These are phyloP conservation scores for Hydraecia micacea DNA, from an alignment of 2,888 invertebrate genomes.

Conservation along the genomic window DNA sequence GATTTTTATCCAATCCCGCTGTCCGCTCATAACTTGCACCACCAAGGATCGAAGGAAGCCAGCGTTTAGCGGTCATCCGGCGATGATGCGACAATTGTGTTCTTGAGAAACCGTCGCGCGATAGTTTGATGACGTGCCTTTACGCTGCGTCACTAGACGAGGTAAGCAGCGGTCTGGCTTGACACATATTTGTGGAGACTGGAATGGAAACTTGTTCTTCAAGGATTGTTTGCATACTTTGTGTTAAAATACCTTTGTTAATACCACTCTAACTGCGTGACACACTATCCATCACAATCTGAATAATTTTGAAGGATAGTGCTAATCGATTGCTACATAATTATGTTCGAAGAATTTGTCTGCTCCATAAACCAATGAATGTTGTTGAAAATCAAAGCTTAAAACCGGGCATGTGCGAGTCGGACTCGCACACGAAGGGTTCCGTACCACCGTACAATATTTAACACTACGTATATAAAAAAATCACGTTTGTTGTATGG, in stretches of 20 bases:
- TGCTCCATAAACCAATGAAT: too few relatives aligned
- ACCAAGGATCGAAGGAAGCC: slow-evolving; percentile 71
- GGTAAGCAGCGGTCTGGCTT: slow-evolving; percentile 18
- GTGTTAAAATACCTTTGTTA: background rate
- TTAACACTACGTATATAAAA: too few relatives aligned
- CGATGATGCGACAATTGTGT: slow-evolving; percentile 68
- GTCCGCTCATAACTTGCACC: slow-evolving; percentile 53
- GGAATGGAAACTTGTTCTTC: slow-evolving; percentile 7
- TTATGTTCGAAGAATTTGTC: too few relatives aligned
- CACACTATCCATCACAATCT: background rate
- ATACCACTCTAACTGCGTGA: background rate
- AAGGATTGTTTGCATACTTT: slow-evolving; percentile 4
- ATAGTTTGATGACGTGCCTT: slow-evolving; percentile 44
- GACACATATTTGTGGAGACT: background rate
- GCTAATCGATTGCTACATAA: too few relatives aligned
- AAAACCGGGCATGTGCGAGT: too few relatives aligned
- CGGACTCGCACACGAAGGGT: too few relatives aligned
- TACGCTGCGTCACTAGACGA: slow-evolving; percentile 46
- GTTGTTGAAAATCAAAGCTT: too few relatives aligned
- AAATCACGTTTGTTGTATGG: too few relatives aligned
- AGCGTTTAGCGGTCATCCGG: slow-evolving; percentile 76
- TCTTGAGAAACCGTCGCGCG: slow-evolving; percentile 65
- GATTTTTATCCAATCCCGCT: background rate
- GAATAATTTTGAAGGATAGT: too few relatives aligned
- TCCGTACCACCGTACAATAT: too few relatives aligned